A percentile compares a stretch with the other conserved stretches of the same genome.
Evolutionary conservation across 2,888 invertebrate genomes (phyloP).

Genomic region (Drosophila mettleri): DNA sequence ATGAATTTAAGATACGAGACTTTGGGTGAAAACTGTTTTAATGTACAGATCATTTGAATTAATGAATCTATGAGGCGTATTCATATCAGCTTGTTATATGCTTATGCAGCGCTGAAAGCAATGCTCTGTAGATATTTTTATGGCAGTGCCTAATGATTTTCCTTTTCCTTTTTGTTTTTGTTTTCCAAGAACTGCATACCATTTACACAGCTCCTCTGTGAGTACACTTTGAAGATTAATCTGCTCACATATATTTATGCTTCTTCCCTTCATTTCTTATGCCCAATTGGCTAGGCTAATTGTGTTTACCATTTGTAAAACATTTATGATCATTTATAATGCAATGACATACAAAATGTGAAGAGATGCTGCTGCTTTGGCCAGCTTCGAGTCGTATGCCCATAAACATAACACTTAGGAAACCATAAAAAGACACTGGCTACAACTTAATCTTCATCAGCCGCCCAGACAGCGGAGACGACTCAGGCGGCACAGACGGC

Average conservation of each 20-base stretch:
- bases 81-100: no score
- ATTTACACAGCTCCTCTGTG: neutral
- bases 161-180: neutral
- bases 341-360: slow-evolving; percentile 53
- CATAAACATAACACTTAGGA: slow-evolving; percentile 57
- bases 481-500: neutral
- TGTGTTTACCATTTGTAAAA: slow-evolving; percentile 51
- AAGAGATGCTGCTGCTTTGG: slow-evolving; percentile 19
- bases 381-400: slow-evolving; percentile 26
- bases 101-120: neutral
- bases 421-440: slow-evolving; percentile 54
- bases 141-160: neutral
- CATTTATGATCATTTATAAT: slow-evolving; percentile 58
- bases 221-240: neutral
- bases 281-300: slow-evolving; percentile 29
- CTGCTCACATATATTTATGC: neutral
- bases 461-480: slow-evolving; percentile 22
- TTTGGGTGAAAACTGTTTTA: neutral
- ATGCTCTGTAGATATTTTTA: neutral
- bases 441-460: slow-evolving; percentile 75
- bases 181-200: neutral
- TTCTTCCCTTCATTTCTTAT: slow-evolving; percentile 3
- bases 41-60: neutral
- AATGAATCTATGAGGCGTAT: neutral
- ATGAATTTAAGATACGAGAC: neutral